Evolutionary conservation across 2,888 invertebrate species (phyloP).

Genomic region (Catocala sponsa): DNA sequence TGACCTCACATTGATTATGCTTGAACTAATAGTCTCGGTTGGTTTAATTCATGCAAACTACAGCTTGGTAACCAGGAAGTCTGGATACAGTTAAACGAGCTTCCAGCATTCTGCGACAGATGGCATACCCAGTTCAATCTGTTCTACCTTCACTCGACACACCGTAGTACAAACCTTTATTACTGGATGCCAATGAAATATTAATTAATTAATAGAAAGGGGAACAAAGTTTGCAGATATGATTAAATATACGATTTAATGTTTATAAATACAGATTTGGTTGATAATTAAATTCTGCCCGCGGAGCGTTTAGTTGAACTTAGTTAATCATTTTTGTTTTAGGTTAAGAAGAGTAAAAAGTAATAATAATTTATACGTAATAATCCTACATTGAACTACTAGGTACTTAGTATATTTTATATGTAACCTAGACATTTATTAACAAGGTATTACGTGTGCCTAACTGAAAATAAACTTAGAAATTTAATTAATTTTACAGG

Average conservation of each 20-base stretch:
- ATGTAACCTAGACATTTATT: no score
- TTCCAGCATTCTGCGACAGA: slow-evolving; percentile 65
- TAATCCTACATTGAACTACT: no score
- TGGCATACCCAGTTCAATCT: slow-evolving; percentile 62
- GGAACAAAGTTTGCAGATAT: slow-evolving; percentile 7
- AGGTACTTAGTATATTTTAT: no score
- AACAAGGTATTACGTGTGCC: no score
- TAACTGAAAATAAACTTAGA: no score
- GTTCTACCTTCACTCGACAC: neutral
- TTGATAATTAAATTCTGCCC: neutral
- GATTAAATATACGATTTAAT: slow-evolving; percentile 11
- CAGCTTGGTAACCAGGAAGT: slow-evolving; percentile 37
- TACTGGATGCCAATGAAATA: slow-evolving; percentile 12
- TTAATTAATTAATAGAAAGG: slow-evolving; percentile 10
- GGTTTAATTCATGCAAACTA: slow-evolving; percentile 36
- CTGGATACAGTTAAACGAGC: slow-evolving; percentile 51
- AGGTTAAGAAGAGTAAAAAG: no score
- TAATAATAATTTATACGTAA: no score
- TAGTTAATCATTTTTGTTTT: neutral
- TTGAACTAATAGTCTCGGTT: slow-evolving; percentile 31
- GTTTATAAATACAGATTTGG: slow-evolving; percentile 2
- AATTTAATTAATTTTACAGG: no score
- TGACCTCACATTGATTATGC: slow-evolving; percentile 15
- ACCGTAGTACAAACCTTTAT: neutral
- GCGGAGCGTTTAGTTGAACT: neutral